Evolutionary conservation across 2,888 invertebrate genomes (phyloP), one percentile per base, ranked within the genome.

Genomic region (Pecten maximus): DNA sequence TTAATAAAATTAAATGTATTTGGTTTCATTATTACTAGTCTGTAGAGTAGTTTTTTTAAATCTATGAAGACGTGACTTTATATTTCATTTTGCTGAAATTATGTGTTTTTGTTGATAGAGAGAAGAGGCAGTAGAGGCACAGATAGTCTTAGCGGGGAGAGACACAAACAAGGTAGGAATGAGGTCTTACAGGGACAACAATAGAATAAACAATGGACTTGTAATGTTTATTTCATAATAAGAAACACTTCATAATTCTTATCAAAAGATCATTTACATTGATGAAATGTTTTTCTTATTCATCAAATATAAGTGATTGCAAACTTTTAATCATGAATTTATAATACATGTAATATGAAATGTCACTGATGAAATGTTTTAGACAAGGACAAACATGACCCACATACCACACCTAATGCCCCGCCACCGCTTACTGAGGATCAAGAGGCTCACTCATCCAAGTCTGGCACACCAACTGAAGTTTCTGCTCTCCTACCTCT

Each of bases 381-480:
- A 87, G 40, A 54, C 16, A 40, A 89, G 16, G 60, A 91, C 0
- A 74, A 74, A 35, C 74, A 28, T 28, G 74, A 28, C 8, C 35
- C 74, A 74, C 74, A 74, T 35, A 1, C 74, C 74, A 74, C 35
- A 28, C 12, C 74, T 35, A 35, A 28, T 28, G 74, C 74, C 74
- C 74, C 60, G 6, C 60, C 88, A 23, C n/a, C 88, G 44, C 88
- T 87, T 23, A 54, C 35, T 54, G 93, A 94, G n/a, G 93, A 94
- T 16, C 91, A 88, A 35, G 94, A 93, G 35, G 91, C 91, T 35
- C 93, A 93, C 54, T 93, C 95, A 3, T 94, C 95, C 40, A 96
- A 96, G 92, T 94, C 95, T 40, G 93, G 92, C 89, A 95, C 95
- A 28, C 96, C 96, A 19, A 96, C 95, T 90, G 96, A 96, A 91